Percentiles rank a stretch among this genome's conserved stretches.
These are phyloP conservation scores for Caretta caretta DNA, from an alignment of 2,113 vertebrate genomes.

Conservation along the genomic window DNA sequence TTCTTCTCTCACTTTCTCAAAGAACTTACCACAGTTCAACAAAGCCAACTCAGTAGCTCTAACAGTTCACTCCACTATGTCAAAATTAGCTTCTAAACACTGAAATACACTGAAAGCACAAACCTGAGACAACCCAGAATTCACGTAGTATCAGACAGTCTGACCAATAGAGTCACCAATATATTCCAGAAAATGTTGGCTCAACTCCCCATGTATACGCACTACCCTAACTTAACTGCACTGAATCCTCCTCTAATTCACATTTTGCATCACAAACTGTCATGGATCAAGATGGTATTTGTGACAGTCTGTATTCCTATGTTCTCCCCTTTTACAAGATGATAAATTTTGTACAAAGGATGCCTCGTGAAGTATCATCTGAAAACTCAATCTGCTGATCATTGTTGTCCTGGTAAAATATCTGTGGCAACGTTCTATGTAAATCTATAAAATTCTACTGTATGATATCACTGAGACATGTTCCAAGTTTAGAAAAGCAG, in stretches of 20 bases:
- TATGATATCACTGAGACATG: too few relatives aligned
- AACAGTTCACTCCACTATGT: background rate
- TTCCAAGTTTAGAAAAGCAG: too few relatives aligned
- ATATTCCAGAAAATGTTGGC: background rate
- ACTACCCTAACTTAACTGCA: background rate
- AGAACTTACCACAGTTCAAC: background rate
- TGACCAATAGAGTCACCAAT: background rate
- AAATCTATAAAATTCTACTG: too few relatives aligned
- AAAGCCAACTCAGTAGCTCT: background rate
- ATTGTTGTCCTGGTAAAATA: too few relatives aligned
- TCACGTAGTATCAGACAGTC: too few relatives aligned
- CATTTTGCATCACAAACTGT: background rate
- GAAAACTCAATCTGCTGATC: too few relatives aligned
- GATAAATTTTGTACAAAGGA: too few relatives aligned
- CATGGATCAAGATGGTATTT: background rate
- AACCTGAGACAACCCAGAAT: background rate
- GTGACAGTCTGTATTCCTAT: too few relatives aligned
- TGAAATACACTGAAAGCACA: background rate
- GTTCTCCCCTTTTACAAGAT: too few relatives aligned
- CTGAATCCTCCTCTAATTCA: background rate
- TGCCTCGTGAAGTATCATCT: too few relatives aligned
- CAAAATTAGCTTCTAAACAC: background rate
- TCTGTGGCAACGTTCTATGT: too few relatives aligned
- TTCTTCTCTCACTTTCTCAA: background rate
- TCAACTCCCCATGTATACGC: too few relatives aligned